Percentiles rank a stretch among this genome's conserved stretches.
phyloP scores from a whole-genome alignment of 2,888 invertebrate species.

The Xiphydria camelus region DNA sequence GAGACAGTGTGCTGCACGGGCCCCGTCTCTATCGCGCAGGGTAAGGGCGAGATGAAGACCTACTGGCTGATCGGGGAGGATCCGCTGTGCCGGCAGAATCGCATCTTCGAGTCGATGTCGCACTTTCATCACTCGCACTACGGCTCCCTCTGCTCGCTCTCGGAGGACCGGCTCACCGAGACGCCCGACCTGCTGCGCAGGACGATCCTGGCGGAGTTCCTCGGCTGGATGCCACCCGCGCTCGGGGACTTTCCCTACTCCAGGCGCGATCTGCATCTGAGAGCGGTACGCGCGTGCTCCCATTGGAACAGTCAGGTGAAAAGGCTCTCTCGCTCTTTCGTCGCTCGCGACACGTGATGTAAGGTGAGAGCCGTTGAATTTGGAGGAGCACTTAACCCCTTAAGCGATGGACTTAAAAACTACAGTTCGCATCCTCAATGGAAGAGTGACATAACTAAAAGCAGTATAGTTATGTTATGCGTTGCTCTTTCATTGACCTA shows the following conservation, averaged over 20 bases:
- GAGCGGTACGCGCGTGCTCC: constrained; percentile 10
- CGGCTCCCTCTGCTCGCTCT: constrained; percentile 25
- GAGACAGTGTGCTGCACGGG: not conserved
- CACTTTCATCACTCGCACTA: constrained; percentile 49
- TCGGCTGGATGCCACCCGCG: constrained; percentile 22
- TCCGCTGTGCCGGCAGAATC: constrained; percentile 57
- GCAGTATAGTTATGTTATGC: too few species aligned
- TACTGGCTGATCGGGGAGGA: constrained; percentile 73
- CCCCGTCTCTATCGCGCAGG: constrained; percentile 57
- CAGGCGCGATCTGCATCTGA: constrained; percentile 5
- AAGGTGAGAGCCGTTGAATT: too few species aligned
- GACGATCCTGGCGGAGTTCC: constrained; percentile 51
- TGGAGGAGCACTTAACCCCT: too few species aligned
- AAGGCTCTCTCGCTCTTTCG: too few species aligned
- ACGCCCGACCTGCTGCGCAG: constrained; percentile 59
- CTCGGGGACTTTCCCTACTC: constrained; percentile 6
- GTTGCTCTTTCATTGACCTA: too few species aligned
- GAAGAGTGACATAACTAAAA: too few species aligned
- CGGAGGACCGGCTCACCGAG: constrained; percentile 49
- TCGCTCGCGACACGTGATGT: too few species aligned
- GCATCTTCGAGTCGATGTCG: constrained; percentile 55
- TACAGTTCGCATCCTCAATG: too few species aligned
- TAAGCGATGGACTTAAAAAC: too few species aligned
- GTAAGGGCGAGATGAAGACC: constrained; percentile 76
- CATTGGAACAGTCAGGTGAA: constrained; percentile 14